Evolutionary conservation across 2,113 vertebrate species (phyloP).

Genomic region (Machaerirhynchus nigripectus): DNA sequence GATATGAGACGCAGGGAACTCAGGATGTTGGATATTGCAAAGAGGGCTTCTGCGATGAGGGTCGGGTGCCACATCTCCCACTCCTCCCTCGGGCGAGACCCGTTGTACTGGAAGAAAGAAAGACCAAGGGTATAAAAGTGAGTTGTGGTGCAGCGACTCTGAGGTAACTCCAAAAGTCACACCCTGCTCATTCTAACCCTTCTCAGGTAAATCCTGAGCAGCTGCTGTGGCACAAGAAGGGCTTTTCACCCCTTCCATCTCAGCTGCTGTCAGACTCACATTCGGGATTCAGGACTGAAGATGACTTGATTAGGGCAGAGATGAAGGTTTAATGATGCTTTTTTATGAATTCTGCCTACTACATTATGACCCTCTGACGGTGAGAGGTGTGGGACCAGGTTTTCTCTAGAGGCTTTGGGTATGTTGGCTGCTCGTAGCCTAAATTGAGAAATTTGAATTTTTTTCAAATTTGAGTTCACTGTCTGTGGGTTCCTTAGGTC

Average conservation of each 20-base stretch:
- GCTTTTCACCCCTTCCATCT: not conserved
- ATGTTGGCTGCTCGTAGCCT: not conserved
- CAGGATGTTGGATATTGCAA: slow-evolving; percentile 98
- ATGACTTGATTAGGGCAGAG: not conserved
- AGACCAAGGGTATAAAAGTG: not conserved
- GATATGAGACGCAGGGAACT: slow-evolving; percentile 98
- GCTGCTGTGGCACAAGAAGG: not conserved
- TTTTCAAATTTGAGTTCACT: not conserved
- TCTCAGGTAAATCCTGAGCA: not conserved
- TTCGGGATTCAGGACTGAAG: not conserved
- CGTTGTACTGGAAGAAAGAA: slow-evolving; percentile 84
- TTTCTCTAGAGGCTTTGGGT: not conserved
- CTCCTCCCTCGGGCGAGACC: slow-evolving; percentile 91
- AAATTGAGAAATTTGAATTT: not conserved
- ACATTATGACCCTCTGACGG: not conserved
- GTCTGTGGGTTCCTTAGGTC: not conserved
- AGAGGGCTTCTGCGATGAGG: slow-evolving; percentile 95
- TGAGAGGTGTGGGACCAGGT: not conserved
- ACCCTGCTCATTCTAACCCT: not conserved
- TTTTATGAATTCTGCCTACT: not conserved
- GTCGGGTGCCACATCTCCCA: slow-evolving; percentile 99
- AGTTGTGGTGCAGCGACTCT: not conserved
- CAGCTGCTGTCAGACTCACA: not conserved
- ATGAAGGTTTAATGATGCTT: not conserved
- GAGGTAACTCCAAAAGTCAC: not conserved